Evolutionary conservation across 2,888 invertebrate genomes (phyloP), one percentile per base, ranked within the genome.

Genomic region (Coecobrya sp.): DNA sequence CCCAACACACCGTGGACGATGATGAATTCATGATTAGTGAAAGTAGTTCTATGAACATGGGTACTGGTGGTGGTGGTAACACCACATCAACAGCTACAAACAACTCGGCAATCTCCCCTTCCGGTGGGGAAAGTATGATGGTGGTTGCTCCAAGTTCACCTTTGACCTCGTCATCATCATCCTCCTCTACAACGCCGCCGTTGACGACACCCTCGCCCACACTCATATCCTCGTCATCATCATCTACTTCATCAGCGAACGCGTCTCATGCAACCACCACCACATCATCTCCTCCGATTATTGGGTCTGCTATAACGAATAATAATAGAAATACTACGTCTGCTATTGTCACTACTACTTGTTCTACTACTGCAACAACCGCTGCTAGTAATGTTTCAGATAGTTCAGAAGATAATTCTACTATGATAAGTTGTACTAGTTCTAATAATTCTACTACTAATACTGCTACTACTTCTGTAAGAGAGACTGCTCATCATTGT

Each of bases 401-500:
- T 84, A 36, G 82, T 82, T 55, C 85, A 76, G 45, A 70, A 76
- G 27, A 79, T 49, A 55, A 81, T 79, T 49, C 76, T 62, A 62
- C 70, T 62, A 85, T 90, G 85, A 88, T 76, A 73, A 81, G 68
- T 62, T 91, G 49, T 68, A 52, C 87, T 92, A 87, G 88, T 84
- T 92, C 88, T 82, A 90, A 84, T 70, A 85, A 85, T 59, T 62
- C 85, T 59, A 65, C 62, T 86, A 59, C 59, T 73, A 65, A 86
- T 79, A 92, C 68, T 85, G 62, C 84, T 76, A 55, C 84, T 92
- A 79, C 88, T 92, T 76, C 84, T 59, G 86, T 89, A 86, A 89
- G 91, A 92, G 92, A 93, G 92, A 92, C 89, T 91, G 92, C 92
- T 92, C 89, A 89, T 92, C 92, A 92, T 92, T 88, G 89, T 93